Conservation (phyloP, 1,140 invertebrate species). For the Piezodorus guildinii region DNA sequence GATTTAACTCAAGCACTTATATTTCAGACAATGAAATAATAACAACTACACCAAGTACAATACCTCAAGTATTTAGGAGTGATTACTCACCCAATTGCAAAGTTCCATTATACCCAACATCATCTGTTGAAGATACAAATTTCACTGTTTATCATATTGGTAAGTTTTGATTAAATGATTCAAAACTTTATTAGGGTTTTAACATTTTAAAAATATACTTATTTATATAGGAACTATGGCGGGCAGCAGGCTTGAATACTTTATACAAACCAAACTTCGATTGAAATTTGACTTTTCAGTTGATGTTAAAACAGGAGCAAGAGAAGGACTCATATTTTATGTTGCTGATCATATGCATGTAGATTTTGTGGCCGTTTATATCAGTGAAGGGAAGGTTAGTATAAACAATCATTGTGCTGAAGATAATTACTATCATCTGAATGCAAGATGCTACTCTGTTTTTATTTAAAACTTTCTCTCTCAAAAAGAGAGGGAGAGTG, state of each 20-base stretch:
- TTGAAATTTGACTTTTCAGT: constrained; percentile 64
- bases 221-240: constrained; percentile 44
- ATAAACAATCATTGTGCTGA: background rate
- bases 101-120: constrained; percentile 27
- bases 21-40: constrained; percentile 9
- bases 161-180: constrained; percentile 26
- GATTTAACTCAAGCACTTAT: background rate
- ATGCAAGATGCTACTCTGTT: too few species aligned
- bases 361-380: constrained; percentile 70
- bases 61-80: constrained; percentile 21
- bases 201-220: background rate
- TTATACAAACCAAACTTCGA: constrained; percentile 46
- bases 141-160: constrained; percentile 39
- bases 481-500: too few species aligned
- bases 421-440: too few species aligned
- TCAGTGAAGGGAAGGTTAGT: constrained; percentile 64
- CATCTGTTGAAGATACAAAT: constrained; percentile 22
- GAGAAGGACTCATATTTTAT: constrained; percentile 79
- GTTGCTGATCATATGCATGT: constrained; percentile 49
- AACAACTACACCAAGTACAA: background rate
- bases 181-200: background rate
- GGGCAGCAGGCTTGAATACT: constrained; percentile 62
- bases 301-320: constrained; percentile 63
- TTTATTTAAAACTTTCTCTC: too few species aligned
- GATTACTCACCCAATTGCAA: constrained; percentile 24